phyloP scores from a whole-genome alignment of 2,113 vertebrate species.

The Heliornis fulica region DNA sequence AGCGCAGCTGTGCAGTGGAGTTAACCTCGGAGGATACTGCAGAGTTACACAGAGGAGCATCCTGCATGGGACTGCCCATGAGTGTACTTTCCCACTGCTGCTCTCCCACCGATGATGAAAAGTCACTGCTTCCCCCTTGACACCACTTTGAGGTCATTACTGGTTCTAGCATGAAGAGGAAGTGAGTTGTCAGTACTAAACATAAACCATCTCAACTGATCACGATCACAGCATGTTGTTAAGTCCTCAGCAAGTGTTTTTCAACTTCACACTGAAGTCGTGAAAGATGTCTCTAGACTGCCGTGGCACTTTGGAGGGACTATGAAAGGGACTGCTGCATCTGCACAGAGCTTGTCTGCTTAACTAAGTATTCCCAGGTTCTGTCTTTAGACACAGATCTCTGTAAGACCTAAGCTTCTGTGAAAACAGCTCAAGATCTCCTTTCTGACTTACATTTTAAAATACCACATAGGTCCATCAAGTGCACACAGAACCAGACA shows the following conservation, averaged over 20 bases:
- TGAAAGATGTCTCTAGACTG: constrained; percentile 13
- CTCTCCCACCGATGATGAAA: constrained; percentile 1
- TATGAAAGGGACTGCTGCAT: background rate
- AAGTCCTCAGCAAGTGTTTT: constrained; percentile 24
- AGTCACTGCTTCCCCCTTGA: constrained; percentile 3
- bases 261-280: background rate
- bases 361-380: background rate
- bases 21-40: constrained; percentile 48
- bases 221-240: background rate
- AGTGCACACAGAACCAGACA: background rate
- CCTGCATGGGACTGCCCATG: constrained; percentile 37
- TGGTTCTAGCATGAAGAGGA: background rate
- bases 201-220: constrained; percentile 19
- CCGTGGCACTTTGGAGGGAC: background rate
- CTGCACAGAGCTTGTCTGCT: background rate
- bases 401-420: background rate
- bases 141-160: constrained; percentile 8
- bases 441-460: background rate
- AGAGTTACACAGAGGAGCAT: background rate
- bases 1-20: constrained; percentile 66
- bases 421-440: background rate
- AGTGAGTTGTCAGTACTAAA: background rate
- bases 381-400: background rate
- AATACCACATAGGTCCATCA: rapidly evolving
- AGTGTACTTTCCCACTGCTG: constrained; percentile 51